Percentiles rank a stretch among this genome's conserved stretches.
Conservation (phyloP, 2,888 invertebrate species). For the Hololepta plana region DNA sequence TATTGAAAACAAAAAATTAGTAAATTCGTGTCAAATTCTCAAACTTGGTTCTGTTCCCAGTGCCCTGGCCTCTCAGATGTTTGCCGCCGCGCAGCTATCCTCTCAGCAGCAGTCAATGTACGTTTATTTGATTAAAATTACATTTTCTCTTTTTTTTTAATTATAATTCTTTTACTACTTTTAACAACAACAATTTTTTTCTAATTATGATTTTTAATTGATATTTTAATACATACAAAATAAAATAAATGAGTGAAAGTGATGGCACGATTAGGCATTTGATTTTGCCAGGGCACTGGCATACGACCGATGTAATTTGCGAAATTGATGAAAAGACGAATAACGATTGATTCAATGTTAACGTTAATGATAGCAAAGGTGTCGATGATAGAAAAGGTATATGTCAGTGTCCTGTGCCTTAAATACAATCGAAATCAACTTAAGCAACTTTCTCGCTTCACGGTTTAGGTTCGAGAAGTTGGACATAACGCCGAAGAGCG, state of each 20-base stretch:
- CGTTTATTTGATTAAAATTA: no score
- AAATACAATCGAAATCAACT: conserved; percentile 1
- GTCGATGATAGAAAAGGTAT: conserved; percentile 11
- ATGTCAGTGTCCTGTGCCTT: conserved; percentile 31
- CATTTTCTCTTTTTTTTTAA: no score
- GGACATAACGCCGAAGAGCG: conserved; percentile 98
- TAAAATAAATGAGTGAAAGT: no score
- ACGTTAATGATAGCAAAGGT: no score
- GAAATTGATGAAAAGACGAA: no score
- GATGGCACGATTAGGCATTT: conserved; percentile 3
- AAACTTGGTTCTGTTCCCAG: conserved; percentile 55
- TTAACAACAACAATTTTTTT: no score
- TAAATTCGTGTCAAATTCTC: no score
- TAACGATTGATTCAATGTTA: no score
- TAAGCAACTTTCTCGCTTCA: conserved; percentile 26
- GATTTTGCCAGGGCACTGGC: conserved; percentile 79
- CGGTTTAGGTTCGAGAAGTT: conserved; percentile 88
- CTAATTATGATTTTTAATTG: no score
- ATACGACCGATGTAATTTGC: no score
- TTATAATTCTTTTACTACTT: conserved; percentile 4
- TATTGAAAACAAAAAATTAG: no score
- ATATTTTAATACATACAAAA: no score
- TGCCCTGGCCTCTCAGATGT: conserved; percentile 95
- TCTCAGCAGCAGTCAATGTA: conserved; percentile 90
- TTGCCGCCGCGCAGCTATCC: conserved; percentile 79